phyloP scores from a whole-genome alignment of 2,113 vertebrate species.

The Hemicordylus capensis region DNA sequence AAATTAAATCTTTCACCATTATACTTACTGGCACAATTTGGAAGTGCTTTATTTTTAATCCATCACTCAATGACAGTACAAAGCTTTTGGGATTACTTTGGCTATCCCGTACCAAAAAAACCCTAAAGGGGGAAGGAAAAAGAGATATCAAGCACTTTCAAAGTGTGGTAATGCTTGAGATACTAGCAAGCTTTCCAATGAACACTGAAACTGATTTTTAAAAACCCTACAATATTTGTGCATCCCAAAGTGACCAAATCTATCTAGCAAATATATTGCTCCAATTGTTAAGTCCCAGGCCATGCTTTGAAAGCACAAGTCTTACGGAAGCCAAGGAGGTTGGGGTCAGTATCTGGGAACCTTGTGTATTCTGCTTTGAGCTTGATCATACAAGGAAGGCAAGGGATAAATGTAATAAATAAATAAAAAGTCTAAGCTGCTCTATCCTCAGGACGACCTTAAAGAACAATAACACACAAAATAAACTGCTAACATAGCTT shows the following conservation, averaged over 20 bases:
- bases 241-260: slow-evolving; percentile 37
- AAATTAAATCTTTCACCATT: neutral
- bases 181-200: slow-evolving; percentile 26
- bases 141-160: slow-evolving; percentile 62
- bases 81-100: slow-evolving; percentile 98
- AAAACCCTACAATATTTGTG: slow-evolving; percentile 27
- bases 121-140: slow-evolving; percentile 71
- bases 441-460: too few relatives aligned
- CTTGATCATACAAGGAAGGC: too few relatives aligned
- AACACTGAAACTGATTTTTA: neutral
- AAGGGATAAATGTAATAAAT: too few relatives aligned
- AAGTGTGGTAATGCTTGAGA: slow-evolving; percentile 24
- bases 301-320: too few relatives aligned
- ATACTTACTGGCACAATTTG: slow-evolving; percentile 95
- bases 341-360: too few relatives aligned
- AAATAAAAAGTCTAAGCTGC: too few relatives aligned
- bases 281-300: neutral
- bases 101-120: slow-evolving; percentile 97
- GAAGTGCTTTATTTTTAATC: slow-evolving; percentile 97
- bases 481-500: too few relatives aligned
- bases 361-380: too few relatives aligned
- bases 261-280: neutral
- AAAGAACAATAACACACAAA: too few relatives aligned
- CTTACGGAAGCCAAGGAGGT: too few relatives aligned
- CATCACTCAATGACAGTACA: slow-evolving; percentile 94